Evolutionary conservation across 2,113 vertebrate species (phyloP).

Genomic region (Peromyscus californicus): DNA sequence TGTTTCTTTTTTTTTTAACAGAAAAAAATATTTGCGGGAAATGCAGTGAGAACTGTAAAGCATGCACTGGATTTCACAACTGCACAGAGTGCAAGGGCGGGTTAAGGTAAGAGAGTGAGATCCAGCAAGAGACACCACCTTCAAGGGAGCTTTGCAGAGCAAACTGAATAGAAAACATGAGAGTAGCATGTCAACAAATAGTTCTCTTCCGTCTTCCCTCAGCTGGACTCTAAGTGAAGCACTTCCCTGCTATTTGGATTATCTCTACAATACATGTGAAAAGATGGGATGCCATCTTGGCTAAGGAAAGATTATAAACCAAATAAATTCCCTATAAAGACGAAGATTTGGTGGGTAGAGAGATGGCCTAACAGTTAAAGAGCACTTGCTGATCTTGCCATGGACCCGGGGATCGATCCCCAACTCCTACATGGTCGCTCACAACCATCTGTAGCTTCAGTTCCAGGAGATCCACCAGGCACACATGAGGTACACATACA

Average conservation of each 20-base stretch:
- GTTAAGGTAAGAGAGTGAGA: constrained; percentile 91
- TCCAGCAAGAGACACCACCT: neutral
- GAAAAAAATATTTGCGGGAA: constrained; percentile 94
- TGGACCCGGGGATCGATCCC: neutral
- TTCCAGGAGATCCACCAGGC: neutral
- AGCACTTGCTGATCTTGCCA: neutral
- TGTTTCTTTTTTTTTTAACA: constrained; percentile 81
- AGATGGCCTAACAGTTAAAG: neutral
- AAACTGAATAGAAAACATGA: neutral
- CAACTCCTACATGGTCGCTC: neutral
- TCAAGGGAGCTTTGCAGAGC: constrained; percentile 2
- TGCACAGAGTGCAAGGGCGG: constrained; percentile 97
- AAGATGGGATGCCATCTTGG: neutral
- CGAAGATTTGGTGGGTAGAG: constrained; percentile 8
- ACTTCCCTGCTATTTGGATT: constrained; percentile 22
- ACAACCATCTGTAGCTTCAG: neutral
- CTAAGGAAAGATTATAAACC: constrained; percentile 52
- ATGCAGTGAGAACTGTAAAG: constrained; percentile 96
- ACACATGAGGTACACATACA: neutral
- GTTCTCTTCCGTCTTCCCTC: neutral
- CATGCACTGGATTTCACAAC: constrained; percentile 91
- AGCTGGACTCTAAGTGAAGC: constrained; percentile 52
- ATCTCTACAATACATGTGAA: constrained; percentile 43
- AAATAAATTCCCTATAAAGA: constrained; percentile 66
- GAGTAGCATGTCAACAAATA: neutral